These are phyloP conservation scores for Poeciliopsis turrubarensis DNA, from an alignment of 2,113 vertebrate species.

Conservation along the genomic window DNA sequence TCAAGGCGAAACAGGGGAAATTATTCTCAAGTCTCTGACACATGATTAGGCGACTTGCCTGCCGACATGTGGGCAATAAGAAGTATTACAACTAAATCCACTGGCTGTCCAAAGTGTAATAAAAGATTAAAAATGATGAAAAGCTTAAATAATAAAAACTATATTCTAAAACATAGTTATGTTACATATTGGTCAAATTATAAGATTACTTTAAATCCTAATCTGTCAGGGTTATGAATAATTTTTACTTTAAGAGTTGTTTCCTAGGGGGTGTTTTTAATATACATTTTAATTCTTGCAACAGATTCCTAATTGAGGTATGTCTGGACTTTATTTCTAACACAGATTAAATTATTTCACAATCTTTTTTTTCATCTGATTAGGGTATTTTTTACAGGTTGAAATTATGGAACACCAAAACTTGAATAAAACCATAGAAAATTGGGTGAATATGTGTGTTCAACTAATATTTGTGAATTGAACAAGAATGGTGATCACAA, in stretches of 20 bases:
- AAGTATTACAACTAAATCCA: conserved; percentile 47
- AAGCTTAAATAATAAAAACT: neutral
- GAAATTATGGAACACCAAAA: neutral
- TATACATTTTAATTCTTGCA: neutral
- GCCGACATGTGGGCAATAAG: conserved; percentile 56
- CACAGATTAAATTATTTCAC: neutral
- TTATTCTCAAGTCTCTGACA: neutral
- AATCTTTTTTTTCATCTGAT: neutral
- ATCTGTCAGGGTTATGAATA: neutral
- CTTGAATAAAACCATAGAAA: neutral
- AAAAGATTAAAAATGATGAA: neutral
- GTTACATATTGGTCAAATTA: no score
- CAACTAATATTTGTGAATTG: neutral
- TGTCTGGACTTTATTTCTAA: neutral
- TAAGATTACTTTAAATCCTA: no score
- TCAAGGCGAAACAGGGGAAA: neutral
- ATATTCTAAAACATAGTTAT: no score
- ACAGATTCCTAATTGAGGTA: neutral
- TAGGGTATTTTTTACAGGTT: neutral
- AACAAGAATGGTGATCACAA: neutral
- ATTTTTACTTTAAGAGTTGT: neutral
- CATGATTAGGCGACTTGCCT: conserved; percentile 31
- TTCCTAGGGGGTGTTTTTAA: neutral
- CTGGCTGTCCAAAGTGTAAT: neutral
- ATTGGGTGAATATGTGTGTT: neutral